Evolutionary conservation across 92 coral and sea anemone species (phyloP), one percentile per base, ranked within the genome.

Genomic region (Palythoa grandis): DNA sequence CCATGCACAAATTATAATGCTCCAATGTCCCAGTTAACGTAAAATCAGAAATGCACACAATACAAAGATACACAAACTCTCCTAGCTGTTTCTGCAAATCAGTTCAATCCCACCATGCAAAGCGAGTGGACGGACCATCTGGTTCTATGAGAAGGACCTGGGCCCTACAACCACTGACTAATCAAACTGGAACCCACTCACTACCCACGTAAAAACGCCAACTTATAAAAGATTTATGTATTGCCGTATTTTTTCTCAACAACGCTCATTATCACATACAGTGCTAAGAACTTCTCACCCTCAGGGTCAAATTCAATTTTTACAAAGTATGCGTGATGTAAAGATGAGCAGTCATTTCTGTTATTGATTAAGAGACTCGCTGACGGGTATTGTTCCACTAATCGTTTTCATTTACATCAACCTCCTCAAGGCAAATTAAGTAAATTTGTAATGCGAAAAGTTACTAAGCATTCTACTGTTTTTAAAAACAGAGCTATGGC

Each of bases 41-140:
- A 70, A 80, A 52, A 74, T 78, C 89, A 29, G 91, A 91, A 88
- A 87, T 87, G 91, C 79, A 87, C 91, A 91, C 85, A 88, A 84
- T 77, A 88, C 74, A 74, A 66, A 48, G 63, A 66, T 80, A 80
- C 61, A 80, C 74, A 80, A 80, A 63, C 23, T 65, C 20, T 29
- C n/a, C 60, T 66, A 67, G 74, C 74, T 74, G 85, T 80, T 16
- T 35, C 61, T 80, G 74, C 74, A 80, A 79, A 68, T 66, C 85
- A 66, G 85, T 47, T 76, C 60, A 47, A 25, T 48, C 85, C 85
- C 85, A 47, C 38, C 43, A 80, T 80, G 85, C 85, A 80, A 65
- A 65, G 73, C 74, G 60, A 67, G 74, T 24, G 20, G 58, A 22
- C 4, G 56, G 73, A 66, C 74, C 85, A 80, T 57, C 85, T 80